These are phyloP conservation scores for Cirrhinus molitorella DNA, from an alignment of 2,797 vertebrate species.

Conservation along the genomic window DNA sequence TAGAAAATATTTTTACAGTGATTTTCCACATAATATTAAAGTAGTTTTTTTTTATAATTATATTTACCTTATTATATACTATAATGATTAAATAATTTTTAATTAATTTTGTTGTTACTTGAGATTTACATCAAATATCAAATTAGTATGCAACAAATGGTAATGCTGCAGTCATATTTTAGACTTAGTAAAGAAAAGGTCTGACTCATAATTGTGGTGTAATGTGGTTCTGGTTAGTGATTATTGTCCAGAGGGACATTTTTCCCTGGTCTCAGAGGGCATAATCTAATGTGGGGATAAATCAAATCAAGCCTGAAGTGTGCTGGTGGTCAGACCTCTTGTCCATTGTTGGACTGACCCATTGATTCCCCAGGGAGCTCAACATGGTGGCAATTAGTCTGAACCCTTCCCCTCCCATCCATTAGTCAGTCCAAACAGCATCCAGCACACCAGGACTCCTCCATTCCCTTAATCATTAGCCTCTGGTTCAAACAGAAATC, in stretches of 20 bases:
- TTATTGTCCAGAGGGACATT: conserved; percentile 24
- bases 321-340: conserved; percentile 56
- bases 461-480: conserved; percentile 16
- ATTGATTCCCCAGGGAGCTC: conserved; percentile 61
- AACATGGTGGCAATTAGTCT: conserved; percentile 70
- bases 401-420: conserved; percentile 54
- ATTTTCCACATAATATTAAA: too few relatives aligned
- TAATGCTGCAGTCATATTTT: background rate
- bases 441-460: conserved; percentile 9
- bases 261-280: conserved; percentile 1
- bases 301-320: conserved; percentile 46
- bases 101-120: too few relatives aligned
- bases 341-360: conserved; percentile 52
- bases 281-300: conserved; percentile 40
- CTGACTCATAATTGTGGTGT: background rate
- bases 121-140: too few relatives aligned
- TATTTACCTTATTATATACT: too few relatives aligned
- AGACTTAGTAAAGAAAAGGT: background rate
- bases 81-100: too few relatives aligned
- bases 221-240: conserved; percentile 2
- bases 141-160: background rate
- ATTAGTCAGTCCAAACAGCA: conserved; percentile 36
- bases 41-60: too few relatives aligned
- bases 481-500: conserved; percentile 23
- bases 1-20: too few relatives aligned